Percentiles rank a stretch among this genome's conserved stretches.
phyloP scores from a whole-genome alignment of 2,797 vertebrate genomes.

The Eurystomus glaucurus region DNA sequence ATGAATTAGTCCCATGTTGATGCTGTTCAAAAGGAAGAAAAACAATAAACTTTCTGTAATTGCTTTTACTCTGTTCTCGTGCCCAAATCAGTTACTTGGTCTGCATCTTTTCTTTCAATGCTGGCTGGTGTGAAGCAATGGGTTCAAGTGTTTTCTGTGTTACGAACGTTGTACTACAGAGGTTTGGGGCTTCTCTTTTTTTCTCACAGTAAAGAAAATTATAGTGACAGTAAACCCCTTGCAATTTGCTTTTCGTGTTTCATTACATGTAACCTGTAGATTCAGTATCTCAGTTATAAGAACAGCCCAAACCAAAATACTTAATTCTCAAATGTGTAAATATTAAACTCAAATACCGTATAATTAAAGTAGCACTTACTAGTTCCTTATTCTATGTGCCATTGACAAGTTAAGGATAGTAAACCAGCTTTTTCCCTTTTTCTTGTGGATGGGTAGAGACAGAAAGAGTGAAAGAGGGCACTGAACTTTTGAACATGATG shows the following conservation, averaged over 20 bases:
- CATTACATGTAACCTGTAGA: background rate
- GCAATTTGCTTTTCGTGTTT: background rate
- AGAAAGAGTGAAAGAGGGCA: background rate
- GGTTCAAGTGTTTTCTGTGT: background rate
- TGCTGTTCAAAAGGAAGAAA: constrained; percentile 64
- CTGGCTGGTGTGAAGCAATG: background rate
- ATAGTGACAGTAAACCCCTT: background rate
- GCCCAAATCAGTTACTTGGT: background rate
- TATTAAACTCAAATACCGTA: background rate
- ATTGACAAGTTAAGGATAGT: background rate
- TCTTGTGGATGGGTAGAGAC: background rate
- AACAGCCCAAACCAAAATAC: background rate
- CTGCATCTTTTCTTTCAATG: background rate
- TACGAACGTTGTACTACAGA: background rate
- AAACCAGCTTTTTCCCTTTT: background rate
- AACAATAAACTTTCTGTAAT: constrained; percentile 53
- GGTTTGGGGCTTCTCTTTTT: background rate
- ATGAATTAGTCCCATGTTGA: constrained; percentile 75
- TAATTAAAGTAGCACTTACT: background rate
- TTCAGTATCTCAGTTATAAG: background rate
- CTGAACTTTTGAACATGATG: background rate
- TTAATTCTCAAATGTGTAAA: background rate
- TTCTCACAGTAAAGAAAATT: background rate
- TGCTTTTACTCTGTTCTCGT: background rate
- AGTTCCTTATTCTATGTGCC: background rate